Base-by-base conservation (phyloP, 2,888 invertebrate species). In the Xylota sylvarum region DNA sequence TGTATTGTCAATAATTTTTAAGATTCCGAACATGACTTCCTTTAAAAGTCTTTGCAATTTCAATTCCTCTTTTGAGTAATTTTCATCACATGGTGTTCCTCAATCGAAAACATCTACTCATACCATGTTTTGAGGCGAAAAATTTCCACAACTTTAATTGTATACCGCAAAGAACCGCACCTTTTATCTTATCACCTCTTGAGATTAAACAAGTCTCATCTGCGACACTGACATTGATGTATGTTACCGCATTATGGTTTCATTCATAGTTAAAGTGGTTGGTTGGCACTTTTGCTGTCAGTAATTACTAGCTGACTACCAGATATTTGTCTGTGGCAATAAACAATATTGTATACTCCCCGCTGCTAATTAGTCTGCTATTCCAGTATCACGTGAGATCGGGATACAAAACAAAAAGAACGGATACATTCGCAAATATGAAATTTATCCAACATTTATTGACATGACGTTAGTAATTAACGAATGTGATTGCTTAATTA, bases 311-410 rank as follows among this genome's bases (percentile, higher is more conserved):
- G 23, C 23, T 27, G 17, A 27, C 35, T 67, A 14, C 17, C 52
- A 52, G 27, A 37, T 55, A 52, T 9, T 23, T 67, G 35, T 37
- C 5, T 9, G 7, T 14, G 30, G 9, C n/a, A 27, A 43, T 62
- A 30, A 48, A 19, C 65, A 17, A 19, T 19, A 65, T 35, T 43
- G 43, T 46, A 14, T 17, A 14, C 27, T 64, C 12, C 14, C 9
- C 58, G 40, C 17, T 50, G 58, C 32, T 58, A 80, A 80, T 73
- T 73, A 73, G 64, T 40, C 64, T 72, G n/a, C 19, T 72, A 43
- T 70, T 7, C n/a, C 12, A 46, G 27, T 65, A 48, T 73, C 79
- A 80, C 56, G 65, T 58, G 72, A 73, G 32, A 32, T 50, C 14
- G 10, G 4, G 23, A 23, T 0, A 35, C 17, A 52, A 62, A n/a